Base-by-base conservation (phyloP, 1,140 invertebrate species). In the Scaptomyza hsui region DNA sequence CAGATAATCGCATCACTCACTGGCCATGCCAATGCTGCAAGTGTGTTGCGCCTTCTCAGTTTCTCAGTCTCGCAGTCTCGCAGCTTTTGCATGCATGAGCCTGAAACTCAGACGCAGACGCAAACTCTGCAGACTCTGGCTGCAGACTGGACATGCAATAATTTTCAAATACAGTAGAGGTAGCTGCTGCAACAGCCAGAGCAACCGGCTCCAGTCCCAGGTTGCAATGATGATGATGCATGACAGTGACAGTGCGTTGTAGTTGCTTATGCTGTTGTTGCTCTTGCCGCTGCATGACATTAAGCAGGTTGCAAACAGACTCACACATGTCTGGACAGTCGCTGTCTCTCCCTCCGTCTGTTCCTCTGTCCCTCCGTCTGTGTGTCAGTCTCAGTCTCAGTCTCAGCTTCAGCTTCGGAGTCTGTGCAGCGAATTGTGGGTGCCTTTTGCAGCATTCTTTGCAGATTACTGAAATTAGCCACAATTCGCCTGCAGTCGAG, bases 1-100 rank as follows among this genome's bases (percentile, higher is more conserved):
- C 88, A 88, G 75, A 89, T 89, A 89, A 89, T 89, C 88, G 88
- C 88, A 89, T 89, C 88, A 89, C 89, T 89, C 86, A 89, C 85
- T 89, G 78, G 63, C 73, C 51, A 72, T 68, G 73, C 56, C 70
- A 75, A 72, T 69, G 70, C 57, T 49, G 70, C 63, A 75, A 73
- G 71, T 75, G 72, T 72, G 72, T 72, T 75, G 52, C 69, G 65
- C 75, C 77, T 65, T 71, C 68, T 71, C 68, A 71, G 68, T 71
- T 71, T 71, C 68, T 63, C 68, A 4, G 19, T 72, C 56, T 71
- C 68, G 64, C 68, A 71, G 68, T 64, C 64, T 71, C 68, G 56
- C 61, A 47, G 53, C 75, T 74, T 74, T 78, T 77, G 76, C 76
- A 78, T 72, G 69, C 61, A 52, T 56, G 37, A 73, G 63, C 39